Evolutionary conservation across 2,113 vertebrate species (phyloP).

Genomic region (Paramormyrops kingsleyae): DNA sequence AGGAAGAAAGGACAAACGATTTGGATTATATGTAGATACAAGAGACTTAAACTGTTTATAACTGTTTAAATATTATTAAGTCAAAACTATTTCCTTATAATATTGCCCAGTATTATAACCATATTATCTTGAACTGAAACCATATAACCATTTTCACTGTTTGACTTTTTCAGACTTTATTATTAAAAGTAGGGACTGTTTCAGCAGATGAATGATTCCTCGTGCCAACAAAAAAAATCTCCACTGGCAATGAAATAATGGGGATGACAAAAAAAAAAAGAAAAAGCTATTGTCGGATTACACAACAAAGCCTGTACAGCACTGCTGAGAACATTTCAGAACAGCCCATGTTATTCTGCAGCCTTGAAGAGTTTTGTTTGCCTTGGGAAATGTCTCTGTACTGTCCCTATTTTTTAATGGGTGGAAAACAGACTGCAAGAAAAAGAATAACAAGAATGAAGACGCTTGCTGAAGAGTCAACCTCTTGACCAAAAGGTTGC

Average conservation of each 20-base stretch:
- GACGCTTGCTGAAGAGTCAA: not conserved
- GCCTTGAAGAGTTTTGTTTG: conserved; percentile 1
- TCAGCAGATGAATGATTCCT: not conserved
- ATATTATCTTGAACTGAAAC: not conserved
- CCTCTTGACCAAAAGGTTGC: not conserved
- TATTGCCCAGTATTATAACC: not conserved
- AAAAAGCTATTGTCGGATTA: not conserved
- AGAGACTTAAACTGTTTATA: not conserved
- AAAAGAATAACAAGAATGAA: not conserved
- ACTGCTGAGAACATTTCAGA: not conserved
- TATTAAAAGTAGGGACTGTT: not conserved
- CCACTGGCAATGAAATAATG: conserved; percentile 1
- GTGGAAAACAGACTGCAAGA: not conserved
- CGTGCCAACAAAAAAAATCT: not conserved
- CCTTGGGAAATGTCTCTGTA: not conserved
- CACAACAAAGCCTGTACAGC: not conserved
- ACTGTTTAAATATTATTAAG: not conserved
- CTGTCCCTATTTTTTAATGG: not conserved
- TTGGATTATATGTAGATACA: not conserved
- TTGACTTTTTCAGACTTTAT: not conserved
- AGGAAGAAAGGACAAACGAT: not conserved
- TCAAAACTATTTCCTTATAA: not conserved
- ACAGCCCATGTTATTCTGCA: not conserved
- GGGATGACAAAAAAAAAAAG: not conserved
- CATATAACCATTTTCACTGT: not conserved